Evolutionary conservation across 1,140 invertebrate species (phyloP).

Genomic region (Ericerus pela): DNA sequence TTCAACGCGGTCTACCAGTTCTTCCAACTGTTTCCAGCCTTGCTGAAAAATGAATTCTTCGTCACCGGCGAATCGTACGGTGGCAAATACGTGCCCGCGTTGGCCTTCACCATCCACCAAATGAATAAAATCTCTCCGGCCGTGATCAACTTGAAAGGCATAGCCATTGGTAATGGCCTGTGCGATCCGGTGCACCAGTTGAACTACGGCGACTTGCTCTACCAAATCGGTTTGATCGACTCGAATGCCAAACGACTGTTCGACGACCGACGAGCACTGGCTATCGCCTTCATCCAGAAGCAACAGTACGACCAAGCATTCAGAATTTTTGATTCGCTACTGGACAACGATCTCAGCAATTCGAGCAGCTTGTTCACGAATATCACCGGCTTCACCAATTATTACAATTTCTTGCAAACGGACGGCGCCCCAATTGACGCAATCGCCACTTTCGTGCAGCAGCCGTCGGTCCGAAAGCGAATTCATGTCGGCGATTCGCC

Average conservation of each 20-base stretch:
- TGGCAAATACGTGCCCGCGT: conserved; percentile 64
- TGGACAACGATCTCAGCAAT: conserved; percentile 18
- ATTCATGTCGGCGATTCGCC: conserved; percentile 70
- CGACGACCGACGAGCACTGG: conserved; percentile 2
- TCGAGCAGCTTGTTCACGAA: conserved; percentile 44
- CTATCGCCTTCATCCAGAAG: conserved; percentile 14
- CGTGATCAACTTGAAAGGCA: conserved; percentile 42
- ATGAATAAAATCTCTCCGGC: conserved; percentile 41
- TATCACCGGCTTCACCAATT: conserved; percentile 57
- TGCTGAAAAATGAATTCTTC: conserved; percentile 50
- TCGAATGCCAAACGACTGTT: conserved; percentile 13
- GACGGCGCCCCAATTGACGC: conserved; percentile 23
- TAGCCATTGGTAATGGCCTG: conserved; percentile 74
- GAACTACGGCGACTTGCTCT: conserved; percentile 62
- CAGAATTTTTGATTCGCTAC: conserved; percentile 14
- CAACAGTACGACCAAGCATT: conserved; percentile 17
- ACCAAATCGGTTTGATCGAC: conserved; percentile 44
- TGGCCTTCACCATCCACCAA: conserved; percentile 56
- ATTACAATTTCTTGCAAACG: conserved; percentile 58
- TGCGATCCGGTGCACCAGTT: conserved; percentile 64
- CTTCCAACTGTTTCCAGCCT: conserved; percentile 52
- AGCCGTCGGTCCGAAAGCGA: conserved; percentile 30
- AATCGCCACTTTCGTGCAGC: conserved; percentile 32
- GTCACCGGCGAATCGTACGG: conserved; percentile 76
- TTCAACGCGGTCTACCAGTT: conserved; percentile 37